phyloP scores from a whole-genome alignment of 2,113 vertebrate genomes.

The Ahaetulla prasina region DNA sequence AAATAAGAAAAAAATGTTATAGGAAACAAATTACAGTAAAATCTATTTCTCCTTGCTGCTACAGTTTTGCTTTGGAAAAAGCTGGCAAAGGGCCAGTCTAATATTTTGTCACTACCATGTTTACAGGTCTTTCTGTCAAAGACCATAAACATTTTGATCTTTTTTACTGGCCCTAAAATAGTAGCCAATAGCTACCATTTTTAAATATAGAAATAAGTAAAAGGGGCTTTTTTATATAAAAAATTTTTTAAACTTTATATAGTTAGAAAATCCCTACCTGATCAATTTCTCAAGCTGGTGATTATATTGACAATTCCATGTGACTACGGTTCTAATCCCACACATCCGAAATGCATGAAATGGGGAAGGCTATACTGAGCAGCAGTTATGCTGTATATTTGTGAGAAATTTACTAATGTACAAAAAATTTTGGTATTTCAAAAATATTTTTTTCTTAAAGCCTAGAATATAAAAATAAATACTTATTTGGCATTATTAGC shows the following conservation, averaged over 20 bases:
- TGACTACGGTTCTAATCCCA: neutral
- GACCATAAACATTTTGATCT: neutral
- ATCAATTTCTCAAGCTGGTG: neutral
- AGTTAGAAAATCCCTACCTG: neutral
- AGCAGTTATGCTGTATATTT: neutral
- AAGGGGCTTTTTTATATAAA: neutral
- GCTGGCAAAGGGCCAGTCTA: neutral
- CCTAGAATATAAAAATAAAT: neutral
- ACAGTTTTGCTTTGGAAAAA: neutral
- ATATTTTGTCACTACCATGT: neutral
- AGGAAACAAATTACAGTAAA: neutral
- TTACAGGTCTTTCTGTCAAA: neutral
- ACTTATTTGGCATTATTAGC: neutral
- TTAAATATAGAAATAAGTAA: neutral
- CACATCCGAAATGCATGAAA: neutral
- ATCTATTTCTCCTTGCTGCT: neutral
- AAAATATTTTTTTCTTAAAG: conserved; percentile 11
- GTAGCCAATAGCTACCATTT: neutral
- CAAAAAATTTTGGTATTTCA: conserved; percentile 15
- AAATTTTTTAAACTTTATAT: neutral
- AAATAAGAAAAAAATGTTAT: neutral
- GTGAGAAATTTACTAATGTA: neutral
- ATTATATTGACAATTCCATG: neutral
- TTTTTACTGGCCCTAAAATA: neutral
- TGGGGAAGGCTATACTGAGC: neutral